Conservation (phyloP, 2,888 invertebrate genomes). For the Tachina grossa region DNA sequence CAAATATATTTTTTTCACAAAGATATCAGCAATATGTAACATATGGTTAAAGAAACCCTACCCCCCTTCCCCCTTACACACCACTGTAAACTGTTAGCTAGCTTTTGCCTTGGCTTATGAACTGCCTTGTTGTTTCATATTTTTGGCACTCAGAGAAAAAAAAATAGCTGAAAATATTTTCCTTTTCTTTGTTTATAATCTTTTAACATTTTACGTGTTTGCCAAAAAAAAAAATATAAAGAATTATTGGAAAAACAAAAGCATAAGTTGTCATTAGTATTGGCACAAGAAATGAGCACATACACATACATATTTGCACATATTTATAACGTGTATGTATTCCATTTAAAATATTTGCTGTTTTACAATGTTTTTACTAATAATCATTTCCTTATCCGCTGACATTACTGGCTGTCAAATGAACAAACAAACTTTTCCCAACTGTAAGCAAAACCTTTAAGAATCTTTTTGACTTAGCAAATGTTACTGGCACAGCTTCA, state of each 20-base stretch:
- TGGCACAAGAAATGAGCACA: constrained; percentile 40
- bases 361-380: constrained; percentile 55
- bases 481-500: not conserved
- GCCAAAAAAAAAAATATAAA: constrained; percentile 52
- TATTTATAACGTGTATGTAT: not conserved
- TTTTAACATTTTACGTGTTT: constrained; percentile 68
- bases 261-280: constrained; percentile 67
- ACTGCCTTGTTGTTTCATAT: constrained; percentile 1
- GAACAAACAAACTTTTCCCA: constrained; percentile 16
- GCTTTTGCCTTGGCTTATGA: constrained; percentile 11
- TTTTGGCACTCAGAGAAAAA: constrained; percentile 6
- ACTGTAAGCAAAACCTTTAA: constrained; percentile 23
- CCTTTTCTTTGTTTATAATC: constrained; percentile 38
- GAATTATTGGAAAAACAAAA: constrained; percentile 47
- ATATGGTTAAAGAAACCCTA: constrained; percentile 26
- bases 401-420: constrained; percentile 31
- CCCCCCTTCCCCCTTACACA: too few species aligned
- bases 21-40: constrained; percentile 40
- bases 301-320: not conserved
- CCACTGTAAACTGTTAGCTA: not conserved
- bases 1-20: constrained; percentile 58
- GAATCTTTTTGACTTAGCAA: constrained; percentile 4
- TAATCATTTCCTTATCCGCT: constrained; percentile 59
- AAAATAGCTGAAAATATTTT: constrained; percentile 31
- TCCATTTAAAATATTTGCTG: constrained; percentile 21